These are phyloP conservation scores for Megaceryle alcyon DNA, from an alignment of 2,797 vertebrate genomes.

Conservation along the genomic window DNA sequence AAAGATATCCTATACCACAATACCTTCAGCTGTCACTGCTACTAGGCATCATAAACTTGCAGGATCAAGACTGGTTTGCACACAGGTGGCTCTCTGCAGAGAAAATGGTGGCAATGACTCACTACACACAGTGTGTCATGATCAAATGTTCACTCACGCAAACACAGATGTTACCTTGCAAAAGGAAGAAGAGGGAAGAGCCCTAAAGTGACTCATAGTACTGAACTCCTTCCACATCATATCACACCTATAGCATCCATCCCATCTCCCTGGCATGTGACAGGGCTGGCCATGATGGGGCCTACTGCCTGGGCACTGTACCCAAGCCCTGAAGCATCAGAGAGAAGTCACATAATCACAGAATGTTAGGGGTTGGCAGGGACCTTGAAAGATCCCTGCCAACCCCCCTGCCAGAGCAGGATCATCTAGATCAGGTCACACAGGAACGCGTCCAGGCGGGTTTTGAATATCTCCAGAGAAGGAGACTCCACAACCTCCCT, in stretches of 20 bases:
- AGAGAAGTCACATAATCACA: not conserved
- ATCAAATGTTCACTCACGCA: fast-evolving
- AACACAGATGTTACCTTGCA: not conserved
- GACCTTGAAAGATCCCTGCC: too few relatives aligned
- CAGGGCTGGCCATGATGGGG: not conserved
- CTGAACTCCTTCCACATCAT: not conserved
- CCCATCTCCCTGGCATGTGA: fast-evolving
- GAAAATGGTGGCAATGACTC: not conserved
- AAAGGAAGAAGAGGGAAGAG: not conserved
- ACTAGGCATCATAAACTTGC: not conserved
- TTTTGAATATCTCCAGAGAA: too few relatives aligned
- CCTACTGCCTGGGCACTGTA: too few relatives aligned
- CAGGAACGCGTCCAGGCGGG: too few relatives aligned
- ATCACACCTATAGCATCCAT: fast-evolving
- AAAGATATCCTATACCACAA: not conserved
- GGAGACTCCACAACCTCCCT: too few relatives aligned
- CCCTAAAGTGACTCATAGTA: fast-evolving
- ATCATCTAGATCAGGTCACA: too few relatives aligned
- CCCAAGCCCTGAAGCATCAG: not conserved
- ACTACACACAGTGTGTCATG: not conserved
- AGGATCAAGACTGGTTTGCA: not conserved
- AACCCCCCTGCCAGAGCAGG: too few relatives aligned
- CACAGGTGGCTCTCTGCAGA: not conserved
- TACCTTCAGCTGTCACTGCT: not conserved
- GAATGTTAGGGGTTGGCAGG: too few relatives aligned